phyloP scores from a whole-genome alignment of 2,113 vertebrate genomes.

The Willisornis vidua region DNA sequence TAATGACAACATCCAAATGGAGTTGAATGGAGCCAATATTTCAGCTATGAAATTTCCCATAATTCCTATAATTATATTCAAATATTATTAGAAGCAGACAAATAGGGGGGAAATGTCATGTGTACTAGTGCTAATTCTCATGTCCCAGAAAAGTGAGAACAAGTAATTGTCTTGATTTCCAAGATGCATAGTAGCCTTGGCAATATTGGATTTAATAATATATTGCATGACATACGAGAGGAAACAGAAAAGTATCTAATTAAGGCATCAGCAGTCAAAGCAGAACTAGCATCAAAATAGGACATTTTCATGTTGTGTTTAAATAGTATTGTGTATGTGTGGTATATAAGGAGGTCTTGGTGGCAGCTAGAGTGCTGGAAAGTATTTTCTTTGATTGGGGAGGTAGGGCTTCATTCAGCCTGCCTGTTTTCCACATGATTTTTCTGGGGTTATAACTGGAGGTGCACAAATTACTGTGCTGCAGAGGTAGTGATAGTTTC shows the following conservation, averaged over 20 bases:
- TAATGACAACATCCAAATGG: not conserved
- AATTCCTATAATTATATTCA: not conserved
- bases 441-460: constrained; percentile 11
- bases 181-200: not conserved
- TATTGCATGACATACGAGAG: not conserved
- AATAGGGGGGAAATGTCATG: not conserved
- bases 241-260: not conserved
- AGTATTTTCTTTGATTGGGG: not conserved
- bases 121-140: not conserved
- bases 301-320: not conserved
- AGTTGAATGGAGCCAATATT: not conserved
- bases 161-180: not conserved
- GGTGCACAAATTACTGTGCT: constrained; percentile 35
- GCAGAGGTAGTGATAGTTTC: constrained; percentile 26
- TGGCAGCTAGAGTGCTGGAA: not conserved
- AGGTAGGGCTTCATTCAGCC: not conserved
- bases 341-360: not conserved
- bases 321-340: not conserved
- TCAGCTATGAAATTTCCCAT: not conserved
- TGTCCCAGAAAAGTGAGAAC: not conserved
- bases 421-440: not conserved
- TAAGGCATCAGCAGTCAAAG: not conserved
- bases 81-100: not conserved
- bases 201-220: not conserved
- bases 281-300: not conserved